phyloP scores from a whole-genome alignment of 2,797 vertebrate genomes.

The Lepus oiostolus region DNA sequence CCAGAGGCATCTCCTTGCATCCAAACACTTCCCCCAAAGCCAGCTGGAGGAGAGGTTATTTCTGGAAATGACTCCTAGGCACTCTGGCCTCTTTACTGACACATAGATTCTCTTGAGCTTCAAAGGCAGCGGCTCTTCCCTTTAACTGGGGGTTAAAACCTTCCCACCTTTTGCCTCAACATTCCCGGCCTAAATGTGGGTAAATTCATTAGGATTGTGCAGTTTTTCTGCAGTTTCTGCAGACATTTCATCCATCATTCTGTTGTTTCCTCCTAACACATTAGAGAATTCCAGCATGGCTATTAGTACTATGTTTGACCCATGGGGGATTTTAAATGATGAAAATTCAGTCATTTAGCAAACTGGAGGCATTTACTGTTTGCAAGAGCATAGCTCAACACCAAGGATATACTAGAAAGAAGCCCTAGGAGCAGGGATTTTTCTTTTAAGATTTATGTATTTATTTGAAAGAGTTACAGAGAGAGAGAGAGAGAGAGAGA shows the following conservation, averaged over 20 bases:
- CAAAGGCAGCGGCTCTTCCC: background rate
- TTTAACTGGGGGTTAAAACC: background rate
- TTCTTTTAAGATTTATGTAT: too few species aligned
- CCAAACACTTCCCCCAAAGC: background rate
- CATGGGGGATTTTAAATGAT: background rate
- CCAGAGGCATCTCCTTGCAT: background rate
- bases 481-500: too few species aligned
- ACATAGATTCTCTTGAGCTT: background rate
- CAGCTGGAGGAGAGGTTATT: background rate
- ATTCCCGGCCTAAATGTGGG: background rate
- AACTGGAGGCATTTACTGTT: background rate
- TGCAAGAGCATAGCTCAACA: background rate
- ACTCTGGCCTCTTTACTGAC: background rate
- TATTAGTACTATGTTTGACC: background rate
- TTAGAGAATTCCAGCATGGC: background rate
- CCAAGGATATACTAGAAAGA: background rate
- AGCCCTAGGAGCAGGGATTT: background rate
- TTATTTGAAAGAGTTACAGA: too few species aligned
- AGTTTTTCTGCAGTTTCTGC: background rate
- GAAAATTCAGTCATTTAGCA: background rate
- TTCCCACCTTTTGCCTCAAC: background rate
- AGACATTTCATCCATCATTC: background rate
- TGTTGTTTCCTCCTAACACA: background rate
- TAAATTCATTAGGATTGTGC: background rate
- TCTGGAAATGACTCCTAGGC: constrained; percentile 8